Base-by-base conservation (phyloP, 2,888 invertebrate species). In the Lamellibrachia satsuma region DNA sequence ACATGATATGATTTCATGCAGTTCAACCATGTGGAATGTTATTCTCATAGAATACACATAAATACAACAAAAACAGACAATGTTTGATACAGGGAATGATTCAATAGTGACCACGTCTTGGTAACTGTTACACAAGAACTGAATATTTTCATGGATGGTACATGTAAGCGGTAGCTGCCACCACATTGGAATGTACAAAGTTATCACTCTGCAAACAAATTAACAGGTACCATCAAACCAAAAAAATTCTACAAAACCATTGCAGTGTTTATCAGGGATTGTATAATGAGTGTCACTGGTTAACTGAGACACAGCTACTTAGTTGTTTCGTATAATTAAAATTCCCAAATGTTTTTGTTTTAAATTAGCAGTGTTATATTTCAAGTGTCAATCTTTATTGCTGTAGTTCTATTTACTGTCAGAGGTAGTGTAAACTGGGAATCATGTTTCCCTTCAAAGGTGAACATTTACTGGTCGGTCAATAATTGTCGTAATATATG, bases 61-160 rank as follows among this genome's bases (percentile, higher is more conserved):
- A 75, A 75, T 75, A 75, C 75, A 75, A 75, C 75, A 75, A 75
- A 57, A 75, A 75, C 75, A 75, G 75, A 22, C 75, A 6, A 75
- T 75, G 75, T 75, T 75, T 75, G 75, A 75, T 75, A 75, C 75
- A 75, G 75, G 39, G 75, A 75, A 75, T 75, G 75, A 75, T 75
- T 75, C 3, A n/a, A n/a, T 22, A n/a, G 11, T n/a, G 15, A n/a
- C 75, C 75, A 75, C 6, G n/a, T n/a, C 6, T 15, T 75, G 75
- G 75, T n/a, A 75, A 75, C 75, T 75, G 75, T 75, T 75, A n/a
- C 22, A 75, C 6, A 75, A 75, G 22, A 22, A 15, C 15, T 22
- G 75, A 75, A 75, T 15, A n/a, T n/a, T 75, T 75, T n/a, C 15
- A 15, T 75, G 75, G 75, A 22, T 75, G 75, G 55, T 55, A 3